Conservation (phyloP, 1,140 invertebrate species). For the Amyelois transitella region DNA sequence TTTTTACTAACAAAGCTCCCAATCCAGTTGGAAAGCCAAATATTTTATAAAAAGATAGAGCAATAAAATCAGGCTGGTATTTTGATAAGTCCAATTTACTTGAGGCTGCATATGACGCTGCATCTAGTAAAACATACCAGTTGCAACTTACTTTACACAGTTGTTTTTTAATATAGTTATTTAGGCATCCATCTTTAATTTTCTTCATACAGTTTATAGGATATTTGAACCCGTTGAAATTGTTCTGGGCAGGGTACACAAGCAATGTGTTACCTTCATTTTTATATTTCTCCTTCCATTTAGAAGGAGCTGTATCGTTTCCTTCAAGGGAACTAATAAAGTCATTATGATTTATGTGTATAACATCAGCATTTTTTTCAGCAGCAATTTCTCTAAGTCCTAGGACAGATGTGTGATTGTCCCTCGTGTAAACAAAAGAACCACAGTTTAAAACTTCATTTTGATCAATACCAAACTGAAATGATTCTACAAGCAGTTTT, state of each 20-base stretch:
- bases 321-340: conserved; percentile 65
- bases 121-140: conserved; percentile 92
- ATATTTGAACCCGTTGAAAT: conserved; percentile 95
- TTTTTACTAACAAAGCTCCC: conserved; percentile 89
- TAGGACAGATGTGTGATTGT: conserved; percentile 96
- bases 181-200: conserved; percentile 79
- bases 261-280: conserved; percentile 78
- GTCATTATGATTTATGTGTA: conserved; percentile 72
- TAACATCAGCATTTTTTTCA: conserved; percentile 69
- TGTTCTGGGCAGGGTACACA: conserved; percentile 93
- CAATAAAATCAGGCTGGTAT: conserved; percentile 90
- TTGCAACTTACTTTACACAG: conserved; percentile 56
- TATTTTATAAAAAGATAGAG: conserved; percentile 97
- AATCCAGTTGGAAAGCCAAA: conserved; percentile 97
- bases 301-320: conserved; percentile 16
- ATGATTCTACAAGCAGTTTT: conserved; percentile 89
- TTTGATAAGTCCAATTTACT: conserved; percentile 84
- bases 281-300: conserved; percentile 15
- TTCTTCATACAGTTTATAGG: conserved; percentile 83
- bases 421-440: conserved; percentile 87
- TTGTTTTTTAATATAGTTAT: conserved; percentile 49
- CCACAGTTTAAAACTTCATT: conserved; percentile 59
- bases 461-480: conserved; percentile 75
- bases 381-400: conserved; percentile 86
- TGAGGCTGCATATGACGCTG: conserved; percentile 87